Base-by-base conservation (phyloP, 2,888 invertebrate species). In the Syrphus vitripennis region DNA sequence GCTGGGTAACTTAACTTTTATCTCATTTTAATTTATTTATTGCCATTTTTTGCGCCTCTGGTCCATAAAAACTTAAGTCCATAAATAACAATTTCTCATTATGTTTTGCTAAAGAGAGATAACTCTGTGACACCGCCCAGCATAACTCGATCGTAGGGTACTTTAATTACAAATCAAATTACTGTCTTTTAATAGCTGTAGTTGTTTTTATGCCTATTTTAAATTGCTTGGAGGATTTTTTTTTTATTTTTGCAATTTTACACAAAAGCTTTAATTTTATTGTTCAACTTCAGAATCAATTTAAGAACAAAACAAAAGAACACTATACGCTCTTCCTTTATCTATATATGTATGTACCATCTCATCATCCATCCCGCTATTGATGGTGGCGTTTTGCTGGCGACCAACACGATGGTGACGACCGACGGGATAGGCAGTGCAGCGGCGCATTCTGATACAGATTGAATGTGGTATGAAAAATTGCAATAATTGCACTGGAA, bases 401-500 rank as follows among this genome's bases (percentile, higher is more conserved):
- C 34, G 1, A 21, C 12, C 16, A 19, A 57, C 10, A 16, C 29
- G 9, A n/a, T 7, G 16, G 3, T 12, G 21, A 26, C 12, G 31
- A 42, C 26, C 34, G 10, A 37, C 24, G 42, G 42, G 26, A 34
- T 7, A 21, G 59, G 24, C 50, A 19, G 21, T 59, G 53, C 16
- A 26, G 9, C 19, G 42, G 65, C 7, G 19, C 37, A 42, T 26
- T 61, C 59, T 63, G 74, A 69, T 71, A 74, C 61, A 53, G 50
- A 75, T 78, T 79, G 79, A 79, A 59, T 69, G 70, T 78, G 77
- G 77, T 78, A 78, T 78, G 77, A 81, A 81, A 77, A 86, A 87
- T 87, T 87, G 87, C 70, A 87, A 87, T 87, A 87, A 87, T 87
- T 87, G 70, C 83, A 57, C 48, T 75, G 71, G 79, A 87, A 87